These are phyloP conservation scores for Sapayoa aenigma DNA, from an alignment of 2,113 vertebrate species.

Conservation along the genomic window DNA sequence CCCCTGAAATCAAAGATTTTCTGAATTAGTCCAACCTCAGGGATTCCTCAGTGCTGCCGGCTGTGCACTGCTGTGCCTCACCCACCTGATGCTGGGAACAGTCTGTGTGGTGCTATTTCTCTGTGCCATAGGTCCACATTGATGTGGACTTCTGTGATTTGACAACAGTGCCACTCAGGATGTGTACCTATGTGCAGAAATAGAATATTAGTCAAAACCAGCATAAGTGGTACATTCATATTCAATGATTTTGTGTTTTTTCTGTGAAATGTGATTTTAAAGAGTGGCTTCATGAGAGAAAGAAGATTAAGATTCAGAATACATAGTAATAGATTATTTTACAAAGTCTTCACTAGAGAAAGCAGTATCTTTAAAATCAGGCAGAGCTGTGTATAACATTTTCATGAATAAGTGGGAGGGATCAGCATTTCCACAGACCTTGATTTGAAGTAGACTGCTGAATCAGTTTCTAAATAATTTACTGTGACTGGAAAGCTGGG, in stretches of 20 bases:
- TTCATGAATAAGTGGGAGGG: not conserved
- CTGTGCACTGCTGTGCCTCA: not conserved
- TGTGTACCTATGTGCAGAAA: not conserved
- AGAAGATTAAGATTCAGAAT: not conserved
- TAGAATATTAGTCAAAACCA: not conserved
- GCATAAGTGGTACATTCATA: not conserved
- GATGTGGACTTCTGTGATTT: not conserved
- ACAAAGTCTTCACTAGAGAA: not conserved
- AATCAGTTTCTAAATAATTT: constrained; percentile 1
- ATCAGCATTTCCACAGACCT: not conserved
- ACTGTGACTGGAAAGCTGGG: not conserved
- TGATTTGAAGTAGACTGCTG: not conserved
- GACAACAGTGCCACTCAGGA: not conserved
- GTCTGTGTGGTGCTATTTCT: not conserved
- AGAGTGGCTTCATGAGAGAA: not conserved
- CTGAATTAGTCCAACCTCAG: not conserved
- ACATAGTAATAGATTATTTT: not conserved
- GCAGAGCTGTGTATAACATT: not conserved
- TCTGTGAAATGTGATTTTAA: not conserved
- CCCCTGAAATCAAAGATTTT: not conserved
- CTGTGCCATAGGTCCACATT: not conserved
- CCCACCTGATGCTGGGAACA: not conserved
- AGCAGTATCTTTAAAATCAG: not conserved
- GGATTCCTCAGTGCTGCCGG: not conserved
- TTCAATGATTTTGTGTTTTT: not conserved